These are phyloP conservation scores for Calidris pugnax DNA, from an alignment of 2,113 vertebrate species.

Conservation along the genomic window DNA sequence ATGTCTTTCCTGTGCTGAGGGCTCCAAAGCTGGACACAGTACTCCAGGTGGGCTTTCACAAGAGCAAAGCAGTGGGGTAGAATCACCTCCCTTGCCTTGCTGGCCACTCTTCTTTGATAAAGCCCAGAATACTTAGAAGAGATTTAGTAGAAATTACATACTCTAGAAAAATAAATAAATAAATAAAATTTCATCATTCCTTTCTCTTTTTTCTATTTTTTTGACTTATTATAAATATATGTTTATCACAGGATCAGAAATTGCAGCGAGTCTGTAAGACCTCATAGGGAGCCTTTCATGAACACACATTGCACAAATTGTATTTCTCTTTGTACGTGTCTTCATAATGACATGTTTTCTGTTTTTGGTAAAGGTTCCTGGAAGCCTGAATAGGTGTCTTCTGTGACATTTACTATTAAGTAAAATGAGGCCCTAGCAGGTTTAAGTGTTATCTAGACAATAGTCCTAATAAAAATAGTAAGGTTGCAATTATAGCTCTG, in stretches of 20 bases:
- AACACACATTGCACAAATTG: background rate
- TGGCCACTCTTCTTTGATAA: background rate
- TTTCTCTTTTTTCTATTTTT: background rate
- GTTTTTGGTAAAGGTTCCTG: background rate
- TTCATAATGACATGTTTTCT: slow-evolving; percentile 51
- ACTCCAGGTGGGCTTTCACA: background rate
- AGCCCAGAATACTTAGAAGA: background rate
- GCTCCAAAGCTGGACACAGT: background rate
- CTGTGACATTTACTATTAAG: slow-evolving; percentile 44
- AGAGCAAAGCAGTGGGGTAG: background rate
- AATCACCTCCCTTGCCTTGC: background rate
- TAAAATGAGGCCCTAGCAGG: slow-evolving; percentile 21
- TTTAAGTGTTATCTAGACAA: slow-evolving; percentile 46
- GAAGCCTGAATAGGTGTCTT: slow-evolving; percentile 34
- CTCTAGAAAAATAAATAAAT: background rate
- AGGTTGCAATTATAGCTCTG: slow-evolving; percentile 37
- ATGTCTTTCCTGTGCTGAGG: background rate
- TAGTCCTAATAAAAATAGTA: slow-evolving; percentile 50
- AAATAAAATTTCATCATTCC: background rate
- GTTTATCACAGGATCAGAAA: slow-evolving; percentile 25
- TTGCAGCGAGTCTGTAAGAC: slow-evolving; percentile 4
- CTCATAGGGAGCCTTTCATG: slow-evolving; percentile 44
- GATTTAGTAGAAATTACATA: background rate
- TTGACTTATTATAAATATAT: slow-evolving; percentile 24
- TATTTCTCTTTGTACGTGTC: slow-evolving; percentile 16